Base-by-base conservation (phyloP, 2,888 invertebrate species). In the Chrysotoxum bicinctum region DNA sequence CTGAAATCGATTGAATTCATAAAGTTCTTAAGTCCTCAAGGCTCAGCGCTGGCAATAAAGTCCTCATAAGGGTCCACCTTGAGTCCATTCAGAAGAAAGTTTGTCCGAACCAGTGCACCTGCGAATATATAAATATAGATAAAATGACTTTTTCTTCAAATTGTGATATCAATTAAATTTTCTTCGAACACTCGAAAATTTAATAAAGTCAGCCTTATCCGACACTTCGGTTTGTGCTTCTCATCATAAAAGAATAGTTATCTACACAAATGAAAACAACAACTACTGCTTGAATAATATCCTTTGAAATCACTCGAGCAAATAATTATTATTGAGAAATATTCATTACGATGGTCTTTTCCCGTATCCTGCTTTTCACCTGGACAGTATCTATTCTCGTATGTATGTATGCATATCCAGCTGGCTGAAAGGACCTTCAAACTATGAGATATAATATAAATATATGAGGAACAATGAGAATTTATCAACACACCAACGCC, bases 311-410 rank as follows among this genome's bases (percentile, higher is more conserved):
- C 19, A 10, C 32, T 60, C 3, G 21, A 21, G 35, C 50, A 16
- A 54, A 50, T 69, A 76, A 76, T 64, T 64, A 76, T 64, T 64
- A 76, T 50, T 50, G 40, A 40, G 76, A 81, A 70, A 81, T 58
- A 58, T 81, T 52, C 56, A 81, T 64, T 76, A 76, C 56, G 26
- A 19, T 81, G 30, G 56, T 50, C 48, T 56, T 69, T 37, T 21
- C 37, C 45, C 45, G 40, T 26, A 35, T n/a, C 48, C 48, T 48
- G 12, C 6, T 2, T 32, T 56, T 10, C 45, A 75, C 58, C 68
- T 68, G 56, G 48, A 79, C 45, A 23, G 68, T 32, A 37, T 7
- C 26, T 26, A 45, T 54, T 52, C 62, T 32, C 3, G 37, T 14
- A 37, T 5, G 6, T 32, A 1, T 1, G 10, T 35, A 14, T 14